These are phyloP conservation scores for Falco rusticolus DNA, from an alignment of 2,797 vertebrate species.

Conservation along the genomic window DNA sequence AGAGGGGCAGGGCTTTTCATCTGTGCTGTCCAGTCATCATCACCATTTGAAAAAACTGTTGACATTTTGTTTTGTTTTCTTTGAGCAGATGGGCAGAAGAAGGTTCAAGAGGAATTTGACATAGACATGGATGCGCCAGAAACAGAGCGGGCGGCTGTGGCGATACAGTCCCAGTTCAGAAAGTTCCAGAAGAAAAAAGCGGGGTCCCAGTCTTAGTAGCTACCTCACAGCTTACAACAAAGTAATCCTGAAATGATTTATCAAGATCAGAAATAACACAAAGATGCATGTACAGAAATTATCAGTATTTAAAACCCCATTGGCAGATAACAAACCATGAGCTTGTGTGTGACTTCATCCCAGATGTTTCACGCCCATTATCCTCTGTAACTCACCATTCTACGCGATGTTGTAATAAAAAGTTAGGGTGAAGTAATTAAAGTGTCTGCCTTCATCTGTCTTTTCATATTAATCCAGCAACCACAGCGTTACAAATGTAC, in stretches of 20 bases:
- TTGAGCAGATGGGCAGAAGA: conserved; percentile 87
- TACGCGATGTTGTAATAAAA: conserved; percentile 82
- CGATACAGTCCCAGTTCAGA: conserved; percentile 98
- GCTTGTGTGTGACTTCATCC: conserved; percentile 51
- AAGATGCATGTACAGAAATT: conserved; percentile 80
- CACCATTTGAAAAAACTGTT: neutral
- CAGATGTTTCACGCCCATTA: conserved; percentile 49
- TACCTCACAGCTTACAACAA: conserved; percentile 59
- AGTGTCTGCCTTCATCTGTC: conserved; percentile 62
- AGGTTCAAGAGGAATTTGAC: conserved; percentile 92
- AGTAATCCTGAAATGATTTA: conserved; percentile 67
- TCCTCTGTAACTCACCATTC: conserved; percentile 71
- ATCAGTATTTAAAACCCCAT: conserved; percentile 61
- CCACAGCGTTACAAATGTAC: neutral
- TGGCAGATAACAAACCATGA: conserved; percentile 50
- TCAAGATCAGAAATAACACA: conserved; percentile 47
- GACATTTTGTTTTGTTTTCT: conserved; percentile 49
- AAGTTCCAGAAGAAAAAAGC: conserved; percentile 99
- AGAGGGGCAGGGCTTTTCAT: neutral
- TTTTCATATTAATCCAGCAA: conserved; percentile 19
- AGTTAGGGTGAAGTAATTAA: conserved; percentile 70
- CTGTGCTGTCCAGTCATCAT: neutral
- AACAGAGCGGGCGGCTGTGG: conserved; percentile 94
- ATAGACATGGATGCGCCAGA: conserved; percentile 97
- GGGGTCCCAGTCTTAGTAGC: conserved; percentile 88